Evolutionary conservation across 2,797 vertebrate genomes (phyloP).

Genomic region (Enteromius thamalakanensis): DNA sequence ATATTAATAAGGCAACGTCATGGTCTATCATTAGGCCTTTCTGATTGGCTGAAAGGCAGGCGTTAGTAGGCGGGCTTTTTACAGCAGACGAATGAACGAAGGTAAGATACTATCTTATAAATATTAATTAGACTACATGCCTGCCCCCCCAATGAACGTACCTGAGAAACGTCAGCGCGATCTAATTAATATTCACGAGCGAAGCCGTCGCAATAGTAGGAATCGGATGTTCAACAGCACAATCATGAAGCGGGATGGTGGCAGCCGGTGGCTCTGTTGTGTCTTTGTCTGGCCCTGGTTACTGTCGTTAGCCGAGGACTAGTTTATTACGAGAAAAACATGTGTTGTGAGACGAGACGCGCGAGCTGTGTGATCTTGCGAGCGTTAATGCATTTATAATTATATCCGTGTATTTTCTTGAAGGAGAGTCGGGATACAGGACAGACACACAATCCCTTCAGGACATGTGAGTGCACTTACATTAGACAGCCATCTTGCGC

Average conservation of each 20-base stretch:
- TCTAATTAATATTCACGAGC: constrained; percentile 17
- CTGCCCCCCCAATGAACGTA: neutral
- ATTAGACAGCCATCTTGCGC: constrained; percentile 2
- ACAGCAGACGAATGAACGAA: constrained; percentile 5
- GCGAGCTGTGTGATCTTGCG: neutral
- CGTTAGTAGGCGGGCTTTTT: neutral
- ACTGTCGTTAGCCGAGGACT: neutral
- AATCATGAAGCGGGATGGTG: constrained; percentile 15
- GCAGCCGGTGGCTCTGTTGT: neutral
- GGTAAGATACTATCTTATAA: neutral
- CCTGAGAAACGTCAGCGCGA: neutral
- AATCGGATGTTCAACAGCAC: neutral
- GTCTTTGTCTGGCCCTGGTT: constrained; percentile 17
- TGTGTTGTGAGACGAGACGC: neutral
- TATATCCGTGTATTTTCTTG: neutral
- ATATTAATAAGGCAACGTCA: constrained; percentile 8
- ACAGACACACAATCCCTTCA: constrained; percentile 13
- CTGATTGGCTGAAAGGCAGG: neutral
- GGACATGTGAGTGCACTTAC: constrained; percentile 16
- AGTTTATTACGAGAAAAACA: neutral
- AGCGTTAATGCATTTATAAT: neutral
- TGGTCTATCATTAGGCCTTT: neutral
- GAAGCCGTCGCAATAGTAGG: constrained; percentile 19
- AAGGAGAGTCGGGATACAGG: constrained; percentile 2
- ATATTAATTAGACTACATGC: neutral